Conservation (phyloP, 2,888 invertebrate species). For the Ochlodes sylvanus region DNA sequence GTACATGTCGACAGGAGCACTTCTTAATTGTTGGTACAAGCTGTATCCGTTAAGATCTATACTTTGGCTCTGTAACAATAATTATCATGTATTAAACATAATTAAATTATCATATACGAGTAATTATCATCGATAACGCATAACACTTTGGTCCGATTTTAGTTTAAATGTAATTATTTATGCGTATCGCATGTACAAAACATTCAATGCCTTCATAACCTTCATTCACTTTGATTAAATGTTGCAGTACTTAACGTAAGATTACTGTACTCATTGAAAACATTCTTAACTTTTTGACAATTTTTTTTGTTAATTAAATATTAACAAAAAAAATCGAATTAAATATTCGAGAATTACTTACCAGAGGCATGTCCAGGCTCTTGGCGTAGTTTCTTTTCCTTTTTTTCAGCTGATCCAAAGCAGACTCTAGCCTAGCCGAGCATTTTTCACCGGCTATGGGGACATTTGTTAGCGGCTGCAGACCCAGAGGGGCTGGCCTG, state of each 20-base stretch:
- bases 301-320: not conserved
- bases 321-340: too few species aligned
- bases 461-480: constrained; percentile 68
- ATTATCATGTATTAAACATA: not conserved
- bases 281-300: too few species aligned
- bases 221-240: too few species aligned
- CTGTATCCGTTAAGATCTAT: constrained; percentile 87
- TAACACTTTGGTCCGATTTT: not conserved
- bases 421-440: constrained; percentile 87
- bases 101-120: too few species aligned
- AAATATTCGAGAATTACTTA: constrained; percentile 51
- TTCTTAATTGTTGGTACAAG: constrained; percentile 86
- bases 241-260: too few species aligned
- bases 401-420: constrained; percentile 87
- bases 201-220: too few species aligned
- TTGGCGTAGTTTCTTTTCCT: constrained; percentile 83
- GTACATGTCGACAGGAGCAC: constrained; percentile 88
- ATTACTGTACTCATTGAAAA: too few species aligned
- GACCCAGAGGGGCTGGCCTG: constrained; percentile 59
- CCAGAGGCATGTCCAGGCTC: constrained; percentile 73
- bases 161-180: not conserved
- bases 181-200: not conserved
- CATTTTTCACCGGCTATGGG: constrained; percentile 84
- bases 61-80: constrained; percentile 72
- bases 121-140: not conserved